These are phyloP conservation scores for Nycticorax nycticorax DNA, from an alignment of 2,113 vertebrate species.

Conservation along the genomic window DNA sequence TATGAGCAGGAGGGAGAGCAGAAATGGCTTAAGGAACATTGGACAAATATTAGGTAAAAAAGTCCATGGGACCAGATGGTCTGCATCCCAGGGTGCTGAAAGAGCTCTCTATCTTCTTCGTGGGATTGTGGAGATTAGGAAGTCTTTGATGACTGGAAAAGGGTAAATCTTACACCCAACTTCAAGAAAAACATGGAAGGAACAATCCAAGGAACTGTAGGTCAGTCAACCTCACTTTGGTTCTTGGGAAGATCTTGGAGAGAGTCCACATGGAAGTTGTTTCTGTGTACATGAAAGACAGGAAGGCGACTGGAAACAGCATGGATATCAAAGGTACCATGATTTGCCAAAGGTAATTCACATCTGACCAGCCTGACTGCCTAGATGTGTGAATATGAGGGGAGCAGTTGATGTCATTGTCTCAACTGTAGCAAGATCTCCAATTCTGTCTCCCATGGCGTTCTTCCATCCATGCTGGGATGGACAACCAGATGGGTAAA, in stretches of 20 bases:
- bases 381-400: not conserved
- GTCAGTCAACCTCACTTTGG: not conserved
- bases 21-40: not conserved
- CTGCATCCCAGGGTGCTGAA: not conserved
- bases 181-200: not conserved
- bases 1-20: not conserved
- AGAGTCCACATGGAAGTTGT: not conserved
- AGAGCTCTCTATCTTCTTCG: not conserved
- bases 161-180: not conserved
- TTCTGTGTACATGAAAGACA: not conserved
- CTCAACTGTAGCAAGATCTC: not conserved
- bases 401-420: not conserved
- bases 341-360: not conserved
- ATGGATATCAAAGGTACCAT: not conserved
- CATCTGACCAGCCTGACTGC: not conserved
- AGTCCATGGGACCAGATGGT: not conserved
- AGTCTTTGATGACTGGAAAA: not conserved
- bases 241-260: not conserved
- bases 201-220: not conserved
- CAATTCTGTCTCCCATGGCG: not conserved
- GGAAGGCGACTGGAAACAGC: not conserved
- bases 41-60: not conserved
- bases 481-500: not conserved
- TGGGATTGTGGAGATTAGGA: not conserved
- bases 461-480: not conserved